Evolutionary conservation across 2,797 vertebrate genomes (phyloP).

Genomic region (Pseudocheirus occidentalis): DNA sequence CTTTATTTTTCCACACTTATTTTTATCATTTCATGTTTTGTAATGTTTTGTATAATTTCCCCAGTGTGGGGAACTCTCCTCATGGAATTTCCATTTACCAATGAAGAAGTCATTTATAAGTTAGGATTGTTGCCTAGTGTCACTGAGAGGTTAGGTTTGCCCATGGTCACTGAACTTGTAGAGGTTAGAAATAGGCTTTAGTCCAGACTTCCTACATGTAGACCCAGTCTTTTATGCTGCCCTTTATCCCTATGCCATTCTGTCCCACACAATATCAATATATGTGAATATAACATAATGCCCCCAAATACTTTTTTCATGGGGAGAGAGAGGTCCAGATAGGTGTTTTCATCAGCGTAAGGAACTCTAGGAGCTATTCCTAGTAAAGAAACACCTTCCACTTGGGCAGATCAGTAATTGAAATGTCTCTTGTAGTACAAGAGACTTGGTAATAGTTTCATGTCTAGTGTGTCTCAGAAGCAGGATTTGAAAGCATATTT

Average conservation of each 20-base stretch:
- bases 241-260: neutral
- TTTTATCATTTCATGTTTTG: neutral
- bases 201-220: neutral
- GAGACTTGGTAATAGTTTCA: neutral
- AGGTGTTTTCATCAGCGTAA: neutral
- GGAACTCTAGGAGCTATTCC: neutral
- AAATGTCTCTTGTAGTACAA: neutral
- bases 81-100: neutral
- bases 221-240: neutral
- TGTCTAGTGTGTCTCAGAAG: neutral
- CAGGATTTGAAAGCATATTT: neutral
- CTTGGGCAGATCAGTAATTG: neutral
- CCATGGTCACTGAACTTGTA: neutral
- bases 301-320: neutral
- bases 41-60: neutral
- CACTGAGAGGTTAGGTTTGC: neutral
- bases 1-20: neutral
- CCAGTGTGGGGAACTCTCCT: neutral
- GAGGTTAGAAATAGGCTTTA: neutral
- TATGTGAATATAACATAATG: neutral
- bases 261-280: neutral
- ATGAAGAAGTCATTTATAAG: neutral
- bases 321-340: neutral
- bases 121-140: neutral
- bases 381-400: neutral